phyloP scores from a whole-genome alignment of 2,113 vertebrate species.

The Gallinago jamesoni region DNA sequence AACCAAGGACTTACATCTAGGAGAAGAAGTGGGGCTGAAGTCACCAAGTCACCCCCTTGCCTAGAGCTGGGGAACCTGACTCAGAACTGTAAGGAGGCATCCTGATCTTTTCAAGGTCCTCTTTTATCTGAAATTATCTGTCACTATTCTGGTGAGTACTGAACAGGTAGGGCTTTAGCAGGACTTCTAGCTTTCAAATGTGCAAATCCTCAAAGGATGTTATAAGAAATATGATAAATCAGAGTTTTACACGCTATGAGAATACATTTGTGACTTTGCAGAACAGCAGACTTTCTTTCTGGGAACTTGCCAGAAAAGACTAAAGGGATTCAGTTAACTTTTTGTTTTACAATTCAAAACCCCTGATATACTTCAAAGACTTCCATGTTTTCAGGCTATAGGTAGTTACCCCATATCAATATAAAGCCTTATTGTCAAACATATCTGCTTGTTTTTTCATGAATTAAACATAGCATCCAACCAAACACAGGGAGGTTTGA shows the following conservation, averaged over 20 bases:
- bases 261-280: not conserved
- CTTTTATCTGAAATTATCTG: not conserved
- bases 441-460: not conserved
- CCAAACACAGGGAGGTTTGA: not conserved
- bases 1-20: not conserved
- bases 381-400: not conserved
- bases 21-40: not conserved
- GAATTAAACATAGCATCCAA: not conserved
- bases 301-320: not conserved
- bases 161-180: not conserved
- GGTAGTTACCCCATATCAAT: not conserved
- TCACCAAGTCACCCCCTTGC: not conserved
- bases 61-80: not conserved
- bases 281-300: not conserved
- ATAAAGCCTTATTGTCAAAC: not conserved
- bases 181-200: not conserved
- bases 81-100: not conserved
- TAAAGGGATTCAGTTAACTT: not conserved
- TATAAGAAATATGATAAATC: not conserved
- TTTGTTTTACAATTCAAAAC: not conserved
- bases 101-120: not conserved
- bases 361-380: not conserved
- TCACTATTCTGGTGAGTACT: not conserved
- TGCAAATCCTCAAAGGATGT: not conserved
- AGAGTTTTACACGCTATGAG: not conserved